Conservation (phyloP, 2,888 invertebrate species). For the Sipha maydis region DNA sequence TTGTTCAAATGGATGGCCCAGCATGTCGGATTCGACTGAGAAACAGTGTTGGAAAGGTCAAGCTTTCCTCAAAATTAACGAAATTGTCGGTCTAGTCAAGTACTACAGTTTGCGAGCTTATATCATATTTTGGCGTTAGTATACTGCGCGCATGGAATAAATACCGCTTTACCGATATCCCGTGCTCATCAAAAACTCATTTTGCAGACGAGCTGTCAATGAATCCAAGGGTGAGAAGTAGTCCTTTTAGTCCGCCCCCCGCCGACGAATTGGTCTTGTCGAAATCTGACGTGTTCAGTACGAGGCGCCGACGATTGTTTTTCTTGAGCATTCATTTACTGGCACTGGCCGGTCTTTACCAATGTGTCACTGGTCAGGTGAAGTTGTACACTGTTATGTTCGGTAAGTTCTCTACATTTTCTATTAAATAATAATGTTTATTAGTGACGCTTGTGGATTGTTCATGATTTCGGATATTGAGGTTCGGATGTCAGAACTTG, state of each 20-base stretch:
- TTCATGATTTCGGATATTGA: too few species aligned
- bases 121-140: conserved; percentile 63
- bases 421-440: too few species aligned
- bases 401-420: conserved; percentile 48
- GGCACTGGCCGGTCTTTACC: conserved; percentile 63
- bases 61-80: conserved; percentile 58
- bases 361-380: conserved; percentile 62
- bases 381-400: conserved; percentile 63
- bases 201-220: conserved; percentile 63
- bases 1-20: conserved; percentile 53
- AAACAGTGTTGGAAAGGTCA: conserved; percentile 55
- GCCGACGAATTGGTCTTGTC: conserved; percentile 63
- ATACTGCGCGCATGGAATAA: not conserved
- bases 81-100: conserved; percentile 58
- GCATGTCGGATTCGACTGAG: conserved; percentile 13
- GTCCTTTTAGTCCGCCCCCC: conserved; percentile 63
- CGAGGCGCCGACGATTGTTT: conserved; percentile 63
- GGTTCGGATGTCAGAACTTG: too few species aligned
- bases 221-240: conserved; percentile 62
- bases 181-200: not conserved
- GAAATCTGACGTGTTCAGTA: conserved; percentile 48
- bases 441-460: too few species aligned
- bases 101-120: conserved; percentile 60
- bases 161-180: not conserved
- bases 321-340: conserved; percentile 61